Percentiles rank a stretch among this genome's conserved stretches.
Conservation (phyloP, 2,888 invertebrate species). For the Pocota personata region DNA sequence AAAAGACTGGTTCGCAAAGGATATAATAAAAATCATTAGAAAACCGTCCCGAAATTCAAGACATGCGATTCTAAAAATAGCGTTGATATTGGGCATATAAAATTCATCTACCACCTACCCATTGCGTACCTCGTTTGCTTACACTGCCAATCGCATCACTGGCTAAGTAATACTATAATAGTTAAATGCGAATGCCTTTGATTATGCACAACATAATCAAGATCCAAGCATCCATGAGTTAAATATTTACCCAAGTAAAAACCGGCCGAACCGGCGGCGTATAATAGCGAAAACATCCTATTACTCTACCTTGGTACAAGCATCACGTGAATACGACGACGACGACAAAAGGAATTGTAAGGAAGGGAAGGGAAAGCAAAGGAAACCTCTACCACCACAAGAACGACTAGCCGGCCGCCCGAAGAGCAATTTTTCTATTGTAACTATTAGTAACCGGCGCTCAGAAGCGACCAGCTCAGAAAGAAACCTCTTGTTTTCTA, state of each 20-base stretch:
- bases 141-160: constrained; percentile 55
- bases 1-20: not conserved
- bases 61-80: constrained; percentile 7
- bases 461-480: constrained; percentile 76
- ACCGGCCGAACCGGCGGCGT: constrained; percentile 65
- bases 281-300: constrained; percentile 25
- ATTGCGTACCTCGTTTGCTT: constrained; percentile 18
- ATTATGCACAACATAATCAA: constrained; percentile 63
- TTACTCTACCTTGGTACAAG: not conserved
- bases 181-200: constrained; percentile 51
- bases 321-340: not conserved
- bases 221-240: constrained; percentile 68
- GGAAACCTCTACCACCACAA: not conserved
- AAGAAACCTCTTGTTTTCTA: constrained; percentile 26
- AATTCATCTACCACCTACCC: not conserved
- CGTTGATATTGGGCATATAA: not conserved
- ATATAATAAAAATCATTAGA: not conserved
- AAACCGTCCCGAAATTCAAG: not conserved
- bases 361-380: not conserved
- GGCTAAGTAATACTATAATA: constrained; percentile 52
- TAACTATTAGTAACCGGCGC: constrained; percentile 81
- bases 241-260: constrained; percentile 66
- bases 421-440: constrained; percentile 80
- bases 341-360: not conserved
- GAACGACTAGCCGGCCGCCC: constrained; percentile 43